Conservation (phyloP, 2,888 invertebrate species). For the Ashinkailepas kermadecensis region DNA sequence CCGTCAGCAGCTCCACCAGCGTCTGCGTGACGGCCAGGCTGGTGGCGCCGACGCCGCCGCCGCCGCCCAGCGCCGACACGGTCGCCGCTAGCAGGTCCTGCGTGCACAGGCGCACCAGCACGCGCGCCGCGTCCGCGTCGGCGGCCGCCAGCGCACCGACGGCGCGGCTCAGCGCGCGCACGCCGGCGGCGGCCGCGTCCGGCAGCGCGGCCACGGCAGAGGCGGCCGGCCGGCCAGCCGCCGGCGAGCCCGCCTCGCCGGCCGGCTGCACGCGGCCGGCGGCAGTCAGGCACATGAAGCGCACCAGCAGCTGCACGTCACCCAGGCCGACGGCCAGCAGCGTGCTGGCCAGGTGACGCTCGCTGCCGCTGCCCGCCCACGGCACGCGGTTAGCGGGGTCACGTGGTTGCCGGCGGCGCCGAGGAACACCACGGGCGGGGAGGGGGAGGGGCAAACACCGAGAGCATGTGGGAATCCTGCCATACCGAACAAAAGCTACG, state of each 20-base stretch:
- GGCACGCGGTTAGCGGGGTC: neutral
- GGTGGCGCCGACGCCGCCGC: slow-evolving; percentile 41
- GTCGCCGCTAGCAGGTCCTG: slow-evolving; percentile 40
- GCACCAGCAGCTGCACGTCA: slow-evolving; percentile 52
- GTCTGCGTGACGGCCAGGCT: slow-evolving; percentile 54
- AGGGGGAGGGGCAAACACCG: no score
- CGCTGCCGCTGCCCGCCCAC: slow-evolving; percentile 41
- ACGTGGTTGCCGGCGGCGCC: no score
- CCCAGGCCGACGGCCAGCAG: slow-evolving; percentile 49
- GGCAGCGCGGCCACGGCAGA: slow-evolving; percentile 26
- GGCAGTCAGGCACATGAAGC: slow-evolving; percentile 54
- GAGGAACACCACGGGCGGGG: no score
- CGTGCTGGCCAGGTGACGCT: slow-evolving; percentile 45
- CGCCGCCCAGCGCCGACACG: slow-evolving; percentile 36
- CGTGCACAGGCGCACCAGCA: slow-evolving; percentile 53
- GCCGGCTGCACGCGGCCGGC: slow-evolving; percentile 47
- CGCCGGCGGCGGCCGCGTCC: slow-evolving; percentile 31
- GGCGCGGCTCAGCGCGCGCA: slow-evolving; percentile 41
- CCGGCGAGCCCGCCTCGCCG: slow-evolving; percentile 30
- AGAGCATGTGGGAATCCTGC: no score
- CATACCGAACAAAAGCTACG: no score
- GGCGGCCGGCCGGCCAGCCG: neutral
- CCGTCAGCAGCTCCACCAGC: slow-evolving; percentile 50
- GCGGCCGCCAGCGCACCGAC: slow-evolving; percentile 51
- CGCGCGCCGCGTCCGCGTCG: slow-evolving; percentile 46